Percentiles rank a stretch among this genome's conserved stretches.
Evolutionary conservation across 2,113 vertebrate species (phyloP).

Genomic region (Pipa parva): DNA sequence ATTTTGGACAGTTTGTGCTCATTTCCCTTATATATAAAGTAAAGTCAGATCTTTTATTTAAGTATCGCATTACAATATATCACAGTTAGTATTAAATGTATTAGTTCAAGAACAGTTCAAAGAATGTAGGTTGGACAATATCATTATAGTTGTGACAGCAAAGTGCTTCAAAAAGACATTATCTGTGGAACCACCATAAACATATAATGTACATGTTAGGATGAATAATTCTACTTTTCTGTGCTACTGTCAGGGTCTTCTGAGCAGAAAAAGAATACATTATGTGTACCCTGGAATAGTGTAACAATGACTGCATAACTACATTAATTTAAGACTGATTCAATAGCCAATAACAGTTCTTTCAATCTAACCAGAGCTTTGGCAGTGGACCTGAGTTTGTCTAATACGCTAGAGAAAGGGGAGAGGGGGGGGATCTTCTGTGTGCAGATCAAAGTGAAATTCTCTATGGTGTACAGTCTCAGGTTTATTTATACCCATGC

Average conservation of each 20-base stretch:
- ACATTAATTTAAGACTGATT: background rate
- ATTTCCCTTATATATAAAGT: too few relatives aligned
- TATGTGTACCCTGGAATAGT: background rate
- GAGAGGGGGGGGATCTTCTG: background rate
- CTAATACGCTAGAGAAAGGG: background rate
- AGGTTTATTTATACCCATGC: slow-evolving; percentile 74
- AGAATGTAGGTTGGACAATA: too few relatives aligned
- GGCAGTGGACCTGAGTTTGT: background rate
- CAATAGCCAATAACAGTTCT: background rate
- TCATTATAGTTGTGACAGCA: too few relatives aligned
- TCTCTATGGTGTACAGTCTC: background rate
- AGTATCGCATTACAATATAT: too few relatives aligned
- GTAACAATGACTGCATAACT: background rate
- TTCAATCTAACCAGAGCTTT: background rate
- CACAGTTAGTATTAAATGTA: too few relatives aligned
- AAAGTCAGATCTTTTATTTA: too few relatives aligned
- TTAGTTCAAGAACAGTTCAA: too few relatives aligned
- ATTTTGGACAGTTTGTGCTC: too few relatives aligned
- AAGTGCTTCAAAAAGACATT: too few relatives aligned
- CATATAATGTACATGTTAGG: background rate
- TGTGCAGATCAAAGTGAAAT: background rate
- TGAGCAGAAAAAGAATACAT: background rate
- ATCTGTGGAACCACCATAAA: too few relatives aligned
- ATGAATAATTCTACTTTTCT: too few relatives aligned
- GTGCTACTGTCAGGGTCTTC: background rate